A percentile compares a stretch with the other conserved stretches of the same genome.
Evolutionary conservation across 2,113 vertebrate species (phyloP).

Genomic region (Cariama cristata): DNA sequence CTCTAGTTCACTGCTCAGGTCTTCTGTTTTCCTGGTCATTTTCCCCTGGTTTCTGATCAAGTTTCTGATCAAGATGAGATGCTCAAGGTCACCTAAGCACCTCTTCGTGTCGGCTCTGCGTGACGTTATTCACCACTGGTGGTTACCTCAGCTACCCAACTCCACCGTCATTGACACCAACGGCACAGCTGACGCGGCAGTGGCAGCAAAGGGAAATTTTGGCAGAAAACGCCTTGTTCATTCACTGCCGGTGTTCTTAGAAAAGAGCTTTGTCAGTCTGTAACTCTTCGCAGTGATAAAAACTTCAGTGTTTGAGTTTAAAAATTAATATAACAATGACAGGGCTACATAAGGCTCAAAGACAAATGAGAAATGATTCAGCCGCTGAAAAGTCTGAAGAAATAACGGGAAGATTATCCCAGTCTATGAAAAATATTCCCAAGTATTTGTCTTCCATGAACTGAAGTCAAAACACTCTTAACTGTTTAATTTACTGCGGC

Average conservation of each 20-base stretch:
- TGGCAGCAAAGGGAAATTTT: not conserved
- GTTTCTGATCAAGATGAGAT: not conserved
- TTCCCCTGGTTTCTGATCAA: not conserved
- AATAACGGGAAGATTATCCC: not conserved
- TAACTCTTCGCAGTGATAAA: not conserved
- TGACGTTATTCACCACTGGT: not conserved
- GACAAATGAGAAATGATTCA: conserved; percentile 12
- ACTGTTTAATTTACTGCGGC: not conserved
- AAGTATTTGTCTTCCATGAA: conserved; percentile 4
- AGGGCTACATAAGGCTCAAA: not conserved
- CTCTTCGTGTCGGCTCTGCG: not conserved
- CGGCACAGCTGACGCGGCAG: not conserved
- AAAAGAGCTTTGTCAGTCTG: not conserved
- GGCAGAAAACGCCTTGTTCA: not conserved
- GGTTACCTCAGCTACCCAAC: not conserved
- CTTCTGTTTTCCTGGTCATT: not conserved
- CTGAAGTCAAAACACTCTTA: not conserved
- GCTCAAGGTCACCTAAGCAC: not conserved
- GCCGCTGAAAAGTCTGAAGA: not conserved
- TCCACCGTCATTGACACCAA: not conserved
- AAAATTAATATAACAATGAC: not conserved
- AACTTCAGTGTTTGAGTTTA: not conserved
- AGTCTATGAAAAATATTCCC: not conserved
- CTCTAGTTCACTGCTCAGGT: not conserved
- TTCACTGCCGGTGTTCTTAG: not conserved